A percentile compares a stretch with the other conserved stretches of the same genome.
phyloP scores from a whole-genome alignment of 2,888 invertebrate genomes.

The Disparrhopalites patrizii region DNA sequence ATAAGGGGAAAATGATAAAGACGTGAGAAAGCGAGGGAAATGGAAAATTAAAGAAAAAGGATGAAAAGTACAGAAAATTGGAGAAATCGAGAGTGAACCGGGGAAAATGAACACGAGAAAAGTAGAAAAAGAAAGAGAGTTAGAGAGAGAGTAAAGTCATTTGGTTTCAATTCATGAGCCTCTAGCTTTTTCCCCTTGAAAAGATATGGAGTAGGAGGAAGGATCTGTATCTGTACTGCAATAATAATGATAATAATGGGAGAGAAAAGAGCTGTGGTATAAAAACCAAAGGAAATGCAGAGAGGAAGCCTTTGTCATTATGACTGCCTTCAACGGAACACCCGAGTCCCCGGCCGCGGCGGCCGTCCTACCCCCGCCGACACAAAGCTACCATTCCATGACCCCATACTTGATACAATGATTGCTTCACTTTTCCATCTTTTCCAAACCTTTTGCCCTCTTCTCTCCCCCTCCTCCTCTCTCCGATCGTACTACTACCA shows the following conservation, averaged over 20 bases:
- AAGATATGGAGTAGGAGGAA: not conserved
- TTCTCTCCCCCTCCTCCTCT: not conserved
- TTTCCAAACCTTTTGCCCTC: not conserved
- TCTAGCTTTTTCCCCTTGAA: too few species aligned
- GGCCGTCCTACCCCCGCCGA: too few species aligned
- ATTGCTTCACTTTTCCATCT: too few species aligned
- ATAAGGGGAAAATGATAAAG: not conserved
- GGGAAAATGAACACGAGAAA: not conserved
- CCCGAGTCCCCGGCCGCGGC: too few species aligned
- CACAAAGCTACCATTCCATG: too few species aligned
- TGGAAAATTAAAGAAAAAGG: not conserved
- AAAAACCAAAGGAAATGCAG: not conserved
- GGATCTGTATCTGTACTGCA: too few species aligned
- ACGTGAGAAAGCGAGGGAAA: not conserved
- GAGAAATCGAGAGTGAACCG: not conserved
- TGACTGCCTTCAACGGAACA: not conserved
- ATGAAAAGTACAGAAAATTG: not conserved
- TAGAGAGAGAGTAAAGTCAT: not conserved
- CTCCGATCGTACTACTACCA: not conserved
- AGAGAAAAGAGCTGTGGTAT: too few species aligned
- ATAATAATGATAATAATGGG: too few species aligned
- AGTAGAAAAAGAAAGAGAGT: not conserved
- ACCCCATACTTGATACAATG: too few species aligned
- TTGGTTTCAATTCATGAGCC: too few species aligned
- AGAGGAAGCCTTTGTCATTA: not conserved